Conservation (phyloP, 2,888 invertebrate genomes). For the Parelbella ahira region DNA sequence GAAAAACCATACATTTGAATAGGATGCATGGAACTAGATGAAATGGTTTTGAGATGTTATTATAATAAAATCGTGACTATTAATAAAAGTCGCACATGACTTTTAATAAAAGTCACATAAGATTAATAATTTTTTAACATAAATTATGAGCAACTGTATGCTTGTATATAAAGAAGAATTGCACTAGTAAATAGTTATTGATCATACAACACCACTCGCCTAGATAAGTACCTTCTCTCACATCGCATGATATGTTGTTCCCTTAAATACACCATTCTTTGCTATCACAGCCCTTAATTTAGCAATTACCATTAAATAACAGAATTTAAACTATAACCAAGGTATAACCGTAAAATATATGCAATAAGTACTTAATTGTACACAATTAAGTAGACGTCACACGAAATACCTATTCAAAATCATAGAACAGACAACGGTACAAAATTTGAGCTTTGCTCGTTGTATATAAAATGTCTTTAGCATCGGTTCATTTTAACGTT, state of each 20-base stretch:
- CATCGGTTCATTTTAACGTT: constrained; percentile 25
- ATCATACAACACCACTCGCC: constrained; percentile 8
- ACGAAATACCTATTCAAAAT: constrained; percentile 28
- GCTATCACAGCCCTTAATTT: constrained; percentile 72
- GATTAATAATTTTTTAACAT: constrained; percentile 1
- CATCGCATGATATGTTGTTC: constrained; percentile 47
- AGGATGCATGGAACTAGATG: no score
- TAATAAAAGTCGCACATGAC: no score
- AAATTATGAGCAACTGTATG: constrained; percentile 9
- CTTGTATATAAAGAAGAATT: constrained; percentile 3
- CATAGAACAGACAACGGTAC: constrained; percentile 31
- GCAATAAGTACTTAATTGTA: constrained; percentile 46
- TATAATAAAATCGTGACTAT: no score
- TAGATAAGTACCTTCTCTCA: constrained; percentile 32
- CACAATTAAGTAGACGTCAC: constrained; percentile 29
- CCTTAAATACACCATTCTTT: constrained; percentile 59
- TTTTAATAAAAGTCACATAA: no score
- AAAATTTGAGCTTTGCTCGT: constrained; percentile 39
- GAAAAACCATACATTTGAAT: no score
- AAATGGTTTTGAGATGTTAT: no score
- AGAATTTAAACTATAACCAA: constrained; percentile 59
- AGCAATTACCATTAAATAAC: constrained; percentile 62
- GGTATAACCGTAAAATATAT: constrained; percentile 39
- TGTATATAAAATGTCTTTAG: constrained; percentile 26
- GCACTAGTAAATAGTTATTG: constrained; percentile 7